Conservation (phyloP, 2,113 vertebrate genomes). For the Sprattus sprattus region DNA sequence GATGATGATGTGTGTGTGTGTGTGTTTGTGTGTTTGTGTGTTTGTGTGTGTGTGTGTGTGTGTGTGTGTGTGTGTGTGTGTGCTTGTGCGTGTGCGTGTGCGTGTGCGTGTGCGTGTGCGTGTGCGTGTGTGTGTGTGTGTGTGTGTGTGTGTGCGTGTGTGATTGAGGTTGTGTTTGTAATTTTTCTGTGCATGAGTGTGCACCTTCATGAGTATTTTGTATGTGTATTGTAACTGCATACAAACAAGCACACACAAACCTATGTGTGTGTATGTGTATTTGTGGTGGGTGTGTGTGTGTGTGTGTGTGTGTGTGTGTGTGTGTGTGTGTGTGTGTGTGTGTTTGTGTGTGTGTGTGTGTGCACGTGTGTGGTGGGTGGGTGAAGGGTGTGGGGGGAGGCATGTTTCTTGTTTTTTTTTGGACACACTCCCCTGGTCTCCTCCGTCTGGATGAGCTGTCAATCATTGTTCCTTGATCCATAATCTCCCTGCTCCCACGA, state of each 20-base stretch:
- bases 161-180: neutral
- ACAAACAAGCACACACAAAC: neutral
- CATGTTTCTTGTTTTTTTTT: slow-evolving; percentile 69
- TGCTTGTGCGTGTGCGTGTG: neutral
- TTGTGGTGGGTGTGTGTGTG: neutral
- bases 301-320: neutral
- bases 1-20: neutral
- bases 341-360: neutral
- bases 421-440: slow-evolving; percentile 67
- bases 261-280: neutral
- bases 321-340: neutral
- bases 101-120: neutral
- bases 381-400: slow-evolving; percentile 54
- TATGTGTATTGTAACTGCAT: too few species aligned
- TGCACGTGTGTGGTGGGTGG: neutral
- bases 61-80: neutral
- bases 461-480: slow-evolving; percentile 70
- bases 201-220: neutral
- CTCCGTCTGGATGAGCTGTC: slow-evolving; percentile 66
- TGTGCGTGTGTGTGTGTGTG: neutral
- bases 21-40: neutral
- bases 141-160: neutral
- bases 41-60: neutral
- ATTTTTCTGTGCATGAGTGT: neutral
- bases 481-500: slow-evolving; percentile 62